Conservation (phyloP, 2,888 invertebrate genomes). For the Eucera pruinosa region DNA sequence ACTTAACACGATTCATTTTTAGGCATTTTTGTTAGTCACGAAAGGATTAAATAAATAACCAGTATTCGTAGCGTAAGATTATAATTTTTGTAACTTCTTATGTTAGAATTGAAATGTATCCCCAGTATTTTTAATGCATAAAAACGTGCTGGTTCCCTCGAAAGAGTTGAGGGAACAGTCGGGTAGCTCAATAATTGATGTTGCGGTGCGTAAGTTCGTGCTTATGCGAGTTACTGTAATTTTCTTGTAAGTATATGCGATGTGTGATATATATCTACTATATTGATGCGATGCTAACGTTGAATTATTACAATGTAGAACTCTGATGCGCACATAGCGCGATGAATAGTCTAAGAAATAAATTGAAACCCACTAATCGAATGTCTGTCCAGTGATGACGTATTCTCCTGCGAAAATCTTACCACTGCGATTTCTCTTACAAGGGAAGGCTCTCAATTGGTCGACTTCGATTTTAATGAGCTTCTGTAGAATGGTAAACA, state of each 20-base stretch:
- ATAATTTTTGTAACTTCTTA: too few species aligned
- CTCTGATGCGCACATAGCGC: neutral
- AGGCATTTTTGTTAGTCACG: too few species aligned
- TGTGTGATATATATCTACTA: too few species aligned
- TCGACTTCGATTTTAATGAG: too few species aligned
- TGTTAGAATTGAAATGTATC: neutral
- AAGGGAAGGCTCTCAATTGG: too few species aligned
- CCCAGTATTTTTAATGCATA: too few species aligned
- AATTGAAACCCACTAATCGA: neutral
- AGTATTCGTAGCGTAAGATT: neutral
- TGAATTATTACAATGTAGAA: neutral
- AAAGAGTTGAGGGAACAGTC: constrained; percentile 2
- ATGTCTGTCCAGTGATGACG: neutral
- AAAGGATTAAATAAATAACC: neutral
- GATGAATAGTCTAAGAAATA: constrained; percentile 11
- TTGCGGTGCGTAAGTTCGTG: neutral
- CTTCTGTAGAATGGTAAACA: too few species aligned
- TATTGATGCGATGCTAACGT: neutral
- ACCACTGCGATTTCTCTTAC: neutral
- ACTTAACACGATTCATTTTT: too few species aligned
- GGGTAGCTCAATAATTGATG: constrained; percentile 17
- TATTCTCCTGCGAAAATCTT: too few species aligned
- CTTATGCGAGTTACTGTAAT: constrained; percentile 4
- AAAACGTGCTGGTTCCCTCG: neutral
- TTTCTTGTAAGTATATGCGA: constrained; percentile 6